These are phyloP conservation scores for Acanthoscelides obtectus DNA, from an alignment of 2,888 invertebrate species.

Conservation along the genomic window DNA sequence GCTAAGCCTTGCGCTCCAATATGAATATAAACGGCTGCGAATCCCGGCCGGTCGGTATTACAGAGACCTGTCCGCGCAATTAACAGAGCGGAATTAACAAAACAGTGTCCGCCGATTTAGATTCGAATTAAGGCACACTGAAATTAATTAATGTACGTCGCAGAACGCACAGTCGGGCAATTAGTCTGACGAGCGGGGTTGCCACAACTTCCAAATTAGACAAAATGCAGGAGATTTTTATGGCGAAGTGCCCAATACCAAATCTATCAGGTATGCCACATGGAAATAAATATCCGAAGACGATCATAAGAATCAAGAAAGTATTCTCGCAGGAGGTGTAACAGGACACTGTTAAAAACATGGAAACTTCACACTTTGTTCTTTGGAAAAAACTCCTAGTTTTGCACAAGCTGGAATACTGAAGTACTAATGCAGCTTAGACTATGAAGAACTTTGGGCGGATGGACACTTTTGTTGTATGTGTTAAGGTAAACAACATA, in stretches of 20 bases:
- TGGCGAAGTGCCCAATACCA: not conserved
- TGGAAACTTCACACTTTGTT: too few species aligned
- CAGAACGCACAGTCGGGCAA: constrained; percentile 44
- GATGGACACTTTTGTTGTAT: too few species aligned
- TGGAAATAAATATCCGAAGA: too few species aligned
- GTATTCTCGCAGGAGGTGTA: too few species aligned
- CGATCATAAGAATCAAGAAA: too few species aligned
- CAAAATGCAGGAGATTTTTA: not conserved
- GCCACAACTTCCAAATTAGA: not conserved
- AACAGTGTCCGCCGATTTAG: constrained; percentile 47
- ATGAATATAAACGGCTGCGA: constrained; percentile 14
- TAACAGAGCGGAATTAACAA: constrained; percentile 48
- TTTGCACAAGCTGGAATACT: too few species aligned
- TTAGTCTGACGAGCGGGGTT: constrained; percentile 39
- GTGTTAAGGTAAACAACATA: too few species aligned
- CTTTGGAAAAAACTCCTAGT: too few species aligned
- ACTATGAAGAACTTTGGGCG: too few species aligned
- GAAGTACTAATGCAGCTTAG: too few species aligned
- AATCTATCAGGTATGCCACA: too few species aligned
- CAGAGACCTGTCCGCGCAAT: constrained; percentile 44
- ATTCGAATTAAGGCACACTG: constrained; percentile 46
- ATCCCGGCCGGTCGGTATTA: constrained; percentile 24
- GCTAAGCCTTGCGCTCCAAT: constrained; percentile 7
- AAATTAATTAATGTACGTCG: constrained; percentile 51
- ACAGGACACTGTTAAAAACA: too few species aligned